Evolutionary conservation across 2,113 vertebrate genomes (phyloP), one percentile per base, ranked within the genome.

Genomic region (Laterallus jamaicensis): DNA sequence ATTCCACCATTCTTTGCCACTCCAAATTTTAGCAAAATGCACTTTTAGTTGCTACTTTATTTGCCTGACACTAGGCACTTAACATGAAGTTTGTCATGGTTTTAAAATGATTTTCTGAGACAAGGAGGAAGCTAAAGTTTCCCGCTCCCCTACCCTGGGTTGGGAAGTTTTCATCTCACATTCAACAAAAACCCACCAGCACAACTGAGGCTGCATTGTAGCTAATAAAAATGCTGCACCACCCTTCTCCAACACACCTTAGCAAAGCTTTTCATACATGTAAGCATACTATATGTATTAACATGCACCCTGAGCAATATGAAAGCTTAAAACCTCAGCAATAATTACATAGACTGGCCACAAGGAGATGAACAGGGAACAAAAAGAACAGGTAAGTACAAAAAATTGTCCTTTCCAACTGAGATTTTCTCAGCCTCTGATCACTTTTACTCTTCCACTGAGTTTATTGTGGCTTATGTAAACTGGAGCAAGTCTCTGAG

Each of bases 81-180:
- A 16, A 56, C 0, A 0, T 32, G 42, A 56, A 63, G 9, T 1
- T 31, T n/a, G 26, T 32, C 24, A 9, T 25, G 6, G 24, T 19
- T 22, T 16, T 44, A 26, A 8, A 31, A 25, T 28, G 56, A 26
- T 28, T 69, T 77, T 62, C 15, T 32, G 8, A 11, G 13, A 21
- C 29, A 67, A 29, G 12, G 16, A 68, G n/a, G 7, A 32, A 3
- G 7, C 4, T 37, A 62, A 50, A 9, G 3, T 59, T 77, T 62
- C n/a, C 16, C 5, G 10, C 31, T 26, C 10, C 26, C 31, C 22
- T 31, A 22, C 11, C 29, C 12, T 22, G 29, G 21, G 15, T 10
- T 56, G 2, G 7, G 7, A 84, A 42, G 11, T 29, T 73, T 75
- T 29, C 14, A 4, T 56, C 31, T 80, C 16, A 6, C 8, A n/a